These are phyloP conservation scores for Tetrapedia diversipes DNA, from an alignment of 2,888 invertebrate species.

Conservation along the genomic window DNA sequence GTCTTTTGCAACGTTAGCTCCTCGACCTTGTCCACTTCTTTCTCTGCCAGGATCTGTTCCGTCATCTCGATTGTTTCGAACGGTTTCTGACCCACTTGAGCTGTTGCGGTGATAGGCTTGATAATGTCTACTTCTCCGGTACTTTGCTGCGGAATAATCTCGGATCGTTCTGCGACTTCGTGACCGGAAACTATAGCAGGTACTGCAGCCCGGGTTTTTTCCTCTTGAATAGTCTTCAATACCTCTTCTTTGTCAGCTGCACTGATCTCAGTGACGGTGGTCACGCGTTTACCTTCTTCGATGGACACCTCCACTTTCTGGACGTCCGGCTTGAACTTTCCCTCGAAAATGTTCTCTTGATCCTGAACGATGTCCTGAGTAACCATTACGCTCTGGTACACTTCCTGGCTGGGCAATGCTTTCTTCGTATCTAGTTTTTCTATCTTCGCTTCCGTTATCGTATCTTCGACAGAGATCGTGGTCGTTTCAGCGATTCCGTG, in stretches of 20 bases:
- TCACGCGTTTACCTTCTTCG: slow-evolving; percentile 82
- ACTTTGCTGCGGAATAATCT: slow-evolving; percentile 82
- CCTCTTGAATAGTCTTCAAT: slow-evolving; percentile 78
- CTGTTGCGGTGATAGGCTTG: slow-evolving; percentile 76
- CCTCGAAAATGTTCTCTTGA: slow-evolving; percentile 79
- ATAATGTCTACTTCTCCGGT: slow-evolving; percentile 79
- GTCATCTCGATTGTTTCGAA: slow-evolving; percentile 81
- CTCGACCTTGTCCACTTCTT: slow-evolving; percentile 80
- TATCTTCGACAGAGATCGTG: slow-evolving; percentile 79
- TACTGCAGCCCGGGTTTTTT: slow-evolving; percentile 58
- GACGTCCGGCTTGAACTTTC: slow-evolving; percentile 78
- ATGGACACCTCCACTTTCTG: slow-evolving; percentile 82
- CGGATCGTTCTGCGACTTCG: slow-evolving; percentile 83
- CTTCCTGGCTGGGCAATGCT: slow-evolving; percentile 67
- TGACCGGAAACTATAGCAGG: slow-evolving; percentile 75
- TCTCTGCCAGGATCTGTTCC: slow-evolving; percentile 83
- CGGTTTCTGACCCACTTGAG: slow-evolving; percentile 81
- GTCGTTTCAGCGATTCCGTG: slow-evolving; percentile 83
- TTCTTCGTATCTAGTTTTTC: slow-evolving; percentile 66
- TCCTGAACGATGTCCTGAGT: slow-evolving; percentile 78
- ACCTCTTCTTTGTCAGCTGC: slow-evolving; percentile 83
- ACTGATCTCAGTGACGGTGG: slow-evolving; percentile 83
- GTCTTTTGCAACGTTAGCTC: slow-evolving; percentile 75
- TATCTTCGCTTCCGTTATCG: slow-evolving; percentile 60
- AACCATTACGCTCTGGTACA: slow-evolving; percentile 74